phyloP scores from a whole-genome alignment of 2,888 invertebrate species.

The Keiferia lycopersicella region DNA sequence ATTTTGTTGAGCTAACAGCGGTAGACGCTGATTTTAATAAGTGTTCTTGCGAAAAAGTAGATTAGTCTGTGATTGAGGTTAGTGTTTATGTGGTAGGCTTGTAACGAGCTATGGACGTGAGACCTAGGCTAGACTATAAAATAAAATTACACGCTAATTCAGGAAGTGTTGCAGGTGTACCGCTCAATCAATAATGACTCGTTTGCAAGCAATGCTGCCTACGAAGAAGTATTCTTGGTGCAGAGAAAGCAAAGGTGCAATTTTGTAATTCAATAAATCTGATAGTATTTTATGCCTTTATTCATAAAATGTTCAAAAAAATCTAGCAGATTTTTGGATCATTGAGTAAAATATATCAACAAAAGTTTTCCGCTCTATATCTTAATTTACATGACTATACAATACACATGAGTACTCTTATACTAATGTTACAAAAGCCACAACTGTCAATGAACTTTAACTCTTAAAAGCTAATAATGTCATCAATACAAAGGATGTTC shows the following conservation, averaged over 20 bases:
- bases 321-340: too few species aligned
- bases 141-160: conserved; percentile 6
- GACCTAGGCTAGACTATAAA: neutral
- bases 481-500: neutral
- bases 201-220: neutral
- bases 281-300: too few species aligned
- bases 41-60: conserved; percentile 12
- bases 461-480: conserved; percentile 4
- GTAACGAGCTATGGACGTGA: conserved; percentile 10
- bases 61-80: conserved; percentile 16
- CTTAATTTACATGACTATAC: too few species aligned
- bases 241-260: neutral
- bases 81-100: neutral
- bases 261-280: neutral
- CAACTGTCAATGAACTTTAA: neutral
- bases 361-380: too few species aligned
- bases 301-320: too few species aligned
- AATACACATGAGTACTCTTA: too few species aligned
- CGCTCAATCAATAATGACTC: neutral
- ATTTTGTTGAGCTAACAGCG: conserved; percentile 1
- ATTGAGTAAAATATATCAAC: too few species aligned
- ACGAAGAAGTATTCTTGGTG: neutral
- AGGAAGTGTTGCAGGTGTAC: conserved; percentile 7
- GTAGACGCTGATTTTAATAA: conserved; percentile 17
- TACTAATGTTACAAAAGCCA: neutral